phyloP scores from a whole-genome alignment of 2,797 vertebrate species.

The Enteromius radiatus region DNA sequence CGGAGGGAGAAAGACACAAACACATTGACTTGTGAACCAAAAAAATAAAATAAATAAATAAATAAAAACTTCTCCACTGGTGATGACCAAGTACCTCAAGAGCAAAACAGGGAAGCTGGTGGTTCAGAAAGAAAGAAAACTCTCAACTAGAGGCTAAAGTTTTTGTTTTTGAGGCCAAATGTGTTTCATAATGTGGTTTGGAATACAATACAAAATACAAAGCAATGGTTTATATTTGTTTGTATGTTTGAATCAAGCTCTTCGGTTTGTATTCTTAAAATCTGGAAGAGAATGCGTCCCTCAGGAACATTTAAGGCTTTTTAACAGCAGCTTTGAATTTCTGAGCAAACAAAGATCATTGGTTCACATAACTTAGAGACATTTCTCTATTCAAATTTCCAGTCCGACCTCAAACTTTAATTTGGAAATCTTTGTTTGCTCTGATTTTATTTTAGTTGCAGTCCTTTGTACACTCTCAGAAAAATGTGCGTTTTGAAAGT shows the following conservation, averaged over 20 bases:
- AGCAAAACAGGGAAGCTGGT: slow-evolving; percentile 16
- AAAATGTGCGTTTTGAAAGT: not conserved
- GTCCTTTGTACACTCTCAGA: not conserved
- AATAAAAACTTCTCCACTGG: slow-evolving; percentile 63
- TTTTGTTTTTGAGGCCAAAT: not conserved
- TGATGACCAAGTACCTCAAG: slow-evolving; percentile 55
- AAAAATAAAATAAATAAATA: not conserved
- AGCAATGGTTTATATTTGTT: not conserved
- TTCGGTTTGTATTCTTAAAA: slow-evolving; percentile 11
- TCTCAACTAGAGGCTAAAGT: not conserved
- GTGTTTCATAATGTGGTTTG: slow-evolving; percentile 5
- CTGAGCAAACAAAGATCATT: not conserved
- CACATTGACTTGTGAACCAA: slow-evolving; percentile 69
- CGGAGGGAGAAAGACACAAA: slow-evolving; percentile 62
- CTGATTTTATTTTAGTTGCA: not conserved
- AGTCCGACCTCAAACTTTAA: not conserved
- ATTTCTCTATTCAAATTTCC: not conserved
- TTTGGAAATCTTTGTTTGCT: not conserved
- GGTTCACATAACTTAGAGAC: not conserved
- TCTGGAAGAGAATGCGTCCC: not conserved
- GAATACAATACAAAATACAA: not conserved
- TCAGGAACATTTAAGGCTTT: not conserved
- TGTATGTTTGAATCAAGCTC: not conserved
- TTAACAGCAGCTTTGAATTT: not conserved
- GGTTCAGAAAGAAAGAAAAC: slow-evolving; percentile 3